Percentiles rank a stretch among this genome's conserved stretches.
phyloP scores from a whole-genome alignment of 2,113 vertebrate species.

The Otus sunia region DNA sequence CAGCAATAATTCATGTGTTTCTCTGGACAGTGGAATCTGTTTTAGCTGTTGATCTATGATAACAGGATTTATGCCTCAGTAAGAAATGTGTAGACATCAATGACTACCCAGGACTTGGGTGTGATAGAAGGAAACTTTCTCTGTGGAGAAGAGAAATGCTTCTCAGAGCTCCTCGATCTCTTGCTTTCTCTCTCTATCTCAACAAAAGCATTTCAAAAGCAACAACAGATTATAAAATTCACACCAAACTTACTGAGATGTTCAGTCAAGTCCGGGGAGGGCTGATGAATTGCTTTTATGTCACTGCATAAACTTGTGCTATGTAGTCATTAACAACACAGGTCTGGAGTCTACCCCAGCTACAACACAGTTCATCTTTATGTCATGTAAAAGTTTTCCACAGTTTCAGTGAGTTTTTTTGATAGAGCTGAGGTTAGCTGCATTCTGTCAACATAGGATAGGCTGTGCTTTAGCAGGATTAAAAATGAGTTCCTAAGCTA shows the following conservation, averaged over 20 bases:
- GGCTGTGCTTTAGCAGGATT: not conserved
- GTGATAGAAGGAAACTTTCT: not conserved
- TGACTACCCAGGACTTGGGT: not conserved
- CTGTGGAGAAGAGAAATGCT: not conserved
- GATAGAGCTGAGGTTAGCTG: not conserved
- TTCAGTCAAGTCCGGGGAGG: not conserved
- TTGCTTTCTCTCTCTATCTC: not conserved
- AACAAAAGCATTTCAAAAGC: conserved; percentile 19
- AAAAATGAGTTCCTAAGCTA: not conserved
- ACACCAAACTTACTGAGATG: not conserved
- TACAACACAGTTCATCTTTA: not conserved
- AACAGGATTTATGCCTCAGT: not conserved
- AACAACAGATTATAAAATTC: conserved; percentile 16
- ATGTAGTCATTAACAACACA: conserved; percentile 5
- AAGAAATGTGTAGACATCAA: not conserved
- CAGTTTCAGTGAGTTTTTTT: not conserved
- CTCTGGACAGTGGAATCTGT: not conserved
- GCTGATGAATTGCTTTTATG: conserved; percentile 24
- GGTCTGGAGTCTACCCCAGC: not conserved
- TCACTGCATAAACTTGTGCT: conserved; percentile 26
- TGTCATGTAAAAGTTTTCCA: conserved; percentile 5
- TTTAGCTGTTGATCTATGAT: not conserved
- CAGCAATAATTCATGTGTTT: not conserved
- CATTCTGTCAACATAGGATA: fast-evolving
- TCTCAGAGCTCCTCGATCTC: not conserved